Evolutionary conservation across 1,140 invertebrate species (phyloP).

Genomic region (Hormaphis cornu): DNA sequence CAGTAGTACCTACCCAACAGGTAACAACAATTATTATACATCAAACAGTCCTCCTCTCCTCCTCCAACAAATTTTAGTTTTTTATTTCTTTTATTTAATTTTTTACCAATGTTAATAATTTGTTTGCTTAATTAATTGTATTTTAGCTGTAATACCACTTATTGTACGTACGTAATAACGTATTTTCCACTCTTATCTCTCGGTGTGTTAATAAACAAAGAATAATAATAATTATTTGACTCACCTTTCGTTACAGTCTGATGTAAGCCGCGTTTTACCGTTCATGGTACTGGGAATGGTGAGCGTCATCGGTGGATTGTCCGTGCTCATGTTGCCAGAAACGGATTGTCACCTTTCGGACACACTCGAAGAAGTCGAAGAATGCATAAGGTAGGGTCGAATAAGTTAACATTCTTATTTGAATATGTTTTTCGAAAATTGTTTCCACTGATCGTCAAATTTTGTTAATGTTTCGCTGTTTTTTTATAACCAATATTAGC

Average conservation of each 20-base stretch:
- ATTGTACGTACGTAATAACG: too few relatives aligned
- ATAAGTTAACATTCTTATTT: conserved; percentile 25
- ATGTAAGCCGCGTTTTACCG: conserved; percentile 48
- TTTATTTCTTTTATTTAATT: too few relatives aligned
- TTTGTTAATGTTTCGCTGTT: not conserved
- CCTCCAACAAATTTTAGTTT: too few relatives aligned
- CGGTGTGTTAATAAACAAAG: too few relatives aligned
- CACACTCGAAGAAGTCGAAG: conserved; percentile 39
- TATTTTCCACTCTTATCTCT: too few relatives aligned
- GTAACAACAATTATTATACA: too few relatives aligned
- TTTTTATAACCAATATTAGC: not conserved
- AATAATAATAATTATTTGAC: too few relatives aligned
- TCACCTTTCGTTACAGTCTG: conserved; percentile 39
- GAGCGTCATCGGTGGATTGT: conserved; percentile 52
- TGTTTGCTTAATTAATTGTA: too few relatives aligned
- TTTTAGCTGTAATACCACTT: too few relatives aligned
- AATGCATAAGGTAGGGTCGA: conserved; percentile 34
- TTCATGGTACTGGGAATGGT: conserved; percentile 52
- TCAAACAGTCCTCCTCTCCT: too few relatives aligned
- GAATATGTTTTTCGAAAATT: not conserved
- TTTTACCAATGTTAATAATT: too few relatives aligned
- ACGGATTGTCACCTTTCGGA: conserved; percentile 42
- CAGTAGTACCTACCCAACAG: too few relatives aligned
- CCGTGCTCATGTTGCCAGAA: conserved; percentile 52
- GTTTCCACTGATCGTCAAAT: not conserved